Percentiles rank a stretch among this genome's conserved stretches.
Evolutionary conservation across 2,797 vertebrate species (phyloP).

Genomic region (Tragopan temminckii): DNA sequence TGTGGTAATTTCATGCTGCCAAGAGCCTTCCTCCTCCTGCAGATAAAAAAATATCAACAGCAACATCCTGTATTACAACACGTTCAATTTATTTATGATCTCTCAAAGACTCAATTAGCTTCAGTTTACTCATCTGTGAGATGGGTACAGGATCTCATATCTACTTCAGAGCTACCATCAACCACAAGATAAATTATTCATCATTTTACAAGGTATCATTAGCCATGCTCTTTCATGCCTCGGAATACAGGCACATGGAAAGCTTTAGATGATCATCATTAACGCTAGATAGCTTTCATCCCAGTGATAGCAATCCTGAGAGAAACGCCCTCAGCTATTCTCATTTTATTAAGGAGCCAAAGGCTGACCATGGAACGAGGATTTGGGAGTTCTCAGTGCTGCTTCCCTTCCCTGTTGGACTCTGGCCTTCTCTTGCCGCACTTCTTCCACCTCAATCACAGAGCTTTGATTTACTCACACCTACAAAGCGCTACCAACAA

Average conservation of each 20-base stretch:
- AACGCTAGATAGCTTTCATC: background rate
- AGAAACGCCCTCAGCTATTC: background rate
- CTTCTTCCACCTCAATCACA: background rate
- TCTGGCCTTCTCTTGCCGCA: background rate
- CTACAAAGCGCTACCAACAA: background rate
- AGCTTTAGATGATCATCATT: background rate
- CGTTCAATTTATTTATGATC: slow-evolving; percentile 22
- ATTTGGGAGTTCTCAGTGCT: background rate
- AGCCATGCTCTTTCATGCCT: slow-evolving; percentile 36
- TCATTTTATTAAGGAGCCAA: background rate
- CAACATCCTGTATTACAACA: slow-evolving; percentile 15
- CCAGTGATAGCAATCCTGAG: background rate
- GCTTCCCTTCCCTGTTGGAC: background rate
- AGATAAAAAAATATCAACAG: background rate
- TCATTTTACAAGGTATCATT: slow-evolving; percentile 16
- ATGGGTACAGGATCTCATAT: background rate
- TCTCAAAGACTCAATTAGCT: slow-evolving; percentile 46
- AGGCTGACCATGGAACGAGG: background rate
- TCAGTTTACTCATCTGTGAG: slow-evolving; percentile 39
- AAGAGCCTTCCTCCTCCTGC: background rate
- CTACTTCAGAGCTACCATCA: slow-evolving; percentile 29
- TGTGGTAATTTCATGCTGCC: background rate
- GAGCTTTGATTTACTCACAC: background rate
- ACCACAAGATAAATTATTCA: slow-evolving; percentile 39
- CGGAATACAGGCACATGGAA: background rate